phyloP scores from a whole-genome alignment of 2,888 invertebrate genomes.

The Tanytarsus gracilentus region DNA sequence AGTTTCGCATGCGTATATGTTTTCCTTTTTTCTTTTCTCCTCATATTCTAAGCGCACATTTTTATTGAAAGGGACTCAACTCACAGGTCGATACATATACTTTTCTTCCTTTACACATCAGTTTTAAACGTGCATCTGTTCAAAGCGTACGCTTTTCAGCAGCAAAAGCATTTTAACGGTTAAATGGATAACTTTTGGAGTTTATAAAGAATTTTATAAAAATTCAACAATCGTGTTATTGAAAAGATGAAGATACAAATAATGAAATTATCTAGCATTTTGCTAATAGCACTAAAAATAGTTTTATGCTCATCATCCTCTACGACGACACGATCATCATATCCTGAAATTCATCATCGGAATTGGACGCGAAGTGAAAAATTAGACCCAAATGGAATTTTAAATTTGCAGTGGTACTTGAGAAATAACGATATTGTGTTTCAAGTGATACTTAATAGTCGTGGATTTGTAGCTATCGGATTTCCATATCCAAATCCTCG shows the following conservation, averaged over 20 bases:
- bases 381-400: conserved; percentile 42
- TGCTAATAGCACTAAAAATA: too few relatives aligned
- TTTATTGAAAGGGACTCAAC: conserved; percentile 20
- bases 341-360: conserved; percentile 29
- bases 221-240: too few relatives aligned
- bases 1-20: not conserved
- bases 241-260: too few relatives aligned
- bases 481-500: conserved; percentile 66
- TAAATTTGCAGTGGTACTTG: conserved; percentile 59
- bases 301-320: too few relatives aligned
- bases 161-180: conserved; percentile 19
- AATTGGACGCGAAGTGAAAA: conserved; percentile 41
- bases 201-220: too few relatives aligned
- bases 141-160: not conserved
- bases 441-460: conserved; percentile 69
- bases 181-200: not conserved
- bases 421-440: conserved; percentile 64
- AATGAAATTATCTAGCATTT: too few relatives aligned
- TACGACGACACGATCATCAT: too few relatives aligned
- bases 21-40: not conserved
- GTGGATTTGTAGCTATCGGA: conserved; percentile 78
- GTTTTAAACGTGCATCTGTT: conserved; percentile 27
- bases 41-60: not conserved
- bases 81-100: conserved; percentile 26
- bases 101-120: not conserved